Evolutionary conservation across 2,113 vertebrate genomes (phyloP).

Genomic region (Pseudorhombus dupliciocellatus): DNA sequence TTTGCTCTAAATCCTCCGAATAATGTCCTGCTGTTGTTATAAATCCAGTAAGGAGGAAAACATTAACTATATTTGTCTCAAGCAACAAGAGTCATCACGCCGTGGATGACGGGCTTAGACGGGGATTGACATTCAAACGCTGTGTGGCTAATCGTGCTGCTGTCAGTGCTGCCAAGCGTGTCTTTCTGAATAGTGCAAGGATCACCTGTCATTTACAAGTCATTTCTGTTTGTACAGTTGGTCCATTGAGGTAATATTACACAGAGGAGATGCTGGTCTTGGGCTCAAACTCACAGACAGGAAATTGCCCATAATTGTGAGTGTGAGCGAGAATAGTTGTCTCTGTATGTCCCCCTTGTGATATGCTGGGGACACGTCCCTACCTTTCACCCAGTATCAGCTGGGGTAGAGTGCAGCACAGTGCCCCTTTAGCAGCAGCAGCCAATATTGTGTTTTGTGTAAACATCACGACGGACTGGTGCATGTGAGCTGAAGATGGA

Average conservation of each 20-base stretch:
- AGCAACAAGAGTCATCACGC: not conserved
- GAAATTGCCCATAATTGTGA: not conserved
- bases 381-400: too few species aligned
- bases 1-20: too few species aligned
- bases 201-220: not conserved
- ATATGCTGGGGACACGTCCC: too few species aligned
- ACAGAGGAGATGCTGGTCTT: not conserved
- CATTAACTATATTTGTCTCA: not conserved
- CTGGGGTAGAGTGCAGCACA: too few species aligned
- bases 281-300: not conserved
- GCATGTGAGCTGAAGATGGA: too few species aligned
- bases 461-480: too few species aligned
- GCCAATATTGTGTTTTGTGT: too few species aligned
- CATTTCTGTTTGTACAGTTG: not conserved
- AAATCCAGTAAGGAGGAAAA: not conserved
- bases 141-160: constrained; percentile 1
- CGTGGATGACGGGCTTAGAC: not conserved
- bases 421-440: too few species aligned
- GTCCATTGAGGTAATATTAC: not conserved
- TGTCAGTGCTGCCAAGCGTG: not conserved
- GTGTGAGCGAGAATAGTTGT: not conserved
- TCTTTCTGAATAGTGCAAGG: constrained; percentile 1
- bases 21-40: too few species aligned
- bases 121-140: constrained; percentile 6
- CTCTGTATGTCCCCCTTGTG: not conserved